Conservation (phyloP, 2,888 invertebrate genomes). For the Aradus depressus region DNA sequence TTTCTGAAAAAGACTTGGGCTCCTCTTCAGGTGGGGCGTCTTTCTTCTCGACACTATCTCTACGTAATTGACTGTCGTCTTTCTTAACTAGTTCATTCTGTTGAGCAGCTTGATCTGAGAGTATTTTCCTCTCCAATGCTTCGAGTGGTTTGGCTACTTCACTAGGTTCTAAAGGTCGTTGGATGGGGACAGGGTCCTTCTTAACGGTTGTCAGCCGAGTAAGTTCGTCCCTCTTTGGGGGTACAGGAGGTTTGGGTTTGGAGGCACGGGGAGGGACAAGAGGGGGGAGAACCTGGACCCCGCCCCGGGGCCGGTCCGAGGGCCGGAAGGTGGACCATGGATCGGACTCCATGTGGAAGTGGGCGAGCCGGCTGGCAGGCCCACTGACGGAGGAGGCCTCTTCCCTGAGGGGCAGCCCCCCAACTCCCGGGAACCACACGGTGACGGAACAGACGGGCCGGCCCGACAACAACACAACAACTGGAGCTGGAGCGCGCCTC, state of each 20-base stretch:
- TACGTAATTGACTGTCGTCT: conserved; percentile 15
- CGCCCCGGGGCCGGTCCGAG: conserved; percentile 22
- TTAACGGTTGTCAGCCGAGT: conserved; percentile 31
- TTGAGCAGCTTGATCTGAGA: not conserved
- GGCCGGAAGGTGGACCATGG: conserved; percentile 20
- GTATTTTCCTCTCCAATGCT: conserved; percentile 21
- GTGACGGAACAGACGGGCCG: conserved; percentile 23
- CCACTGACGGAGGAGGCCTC: conserved; percentile 25
- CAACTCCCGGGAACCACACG: conserved; percentile 34
- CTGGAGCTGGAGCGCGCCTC: conserved; percentile 17
- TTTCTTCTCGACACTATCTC: conserved; percentile 13
- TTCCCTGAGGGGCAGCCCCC: conserved; percentile 32
- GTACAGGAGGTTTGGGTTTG: conserved; percentile 31
- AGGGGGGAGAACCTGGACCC: conserved; percentile 29
- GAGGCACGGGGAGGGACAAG: conserved; percentile 26
- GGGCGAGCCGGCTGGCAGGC: conserved; percentile 28
- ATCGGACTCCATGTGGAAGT: conserved; percentile 14
- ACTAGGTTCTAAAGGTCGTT: not conserved
- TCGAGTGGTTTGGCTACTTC: conserved; percentile 23
- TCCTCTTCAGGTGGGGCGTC: not conserved
- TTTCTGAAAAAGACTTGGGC: conserved; percentile 12
- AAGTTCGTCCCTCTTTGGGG: conserved; percentile 31
- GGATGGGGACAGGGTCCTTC: conserved; percentile 17
- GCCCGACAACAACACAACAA: not conserved
- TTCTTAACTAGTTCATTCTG: conserved; percentile 6